A percentile compares a stretch with the other conserved stretches of the same genome.
Conservation (phyloP, 2,888 invertebrate species). For the Tridacna gigas region DNA sequence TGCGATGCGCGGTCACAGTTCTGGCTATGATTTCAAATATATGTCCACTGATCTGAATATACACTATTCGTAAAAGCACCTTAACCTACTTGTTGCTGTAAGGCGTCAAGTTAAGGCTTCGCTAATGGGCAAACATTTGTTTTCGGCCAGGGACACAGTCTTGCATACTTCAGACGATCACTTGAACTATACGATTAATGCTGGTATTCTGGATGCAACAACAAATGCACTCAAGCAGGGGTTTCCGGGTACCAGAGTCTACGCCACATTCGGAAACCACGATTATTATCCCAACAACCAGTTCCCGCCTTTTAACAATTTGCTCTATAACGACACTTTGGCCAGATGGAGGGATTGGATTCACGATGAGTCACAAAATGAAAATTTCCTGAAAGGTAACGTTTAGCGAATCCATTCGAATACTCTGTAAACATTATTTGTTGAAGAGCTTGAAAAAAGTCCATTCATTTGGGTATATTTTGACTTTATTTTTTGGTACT, state of each 20-base stretch:
- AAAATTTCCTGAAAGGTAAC: conserved; percentile 92
- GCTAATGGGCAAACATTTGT: not conserved
- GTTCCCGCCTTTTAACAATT: conserved; percentile 85
- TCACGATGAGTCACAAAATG: conserved; percentile 89
- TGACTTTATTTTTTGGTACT: too few species aligned
- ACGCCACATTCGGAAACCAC: conserved; percentile 95
- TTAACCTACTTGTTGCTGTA: not conserved
- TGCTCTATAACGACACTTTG: conserved; percentile 88
- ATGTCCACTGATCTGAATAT: not conserved
- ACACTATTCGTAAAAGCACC: not conserved
- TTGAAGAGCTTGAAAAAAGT: too few species aligned
- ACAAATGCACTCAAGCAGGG: conserved; percentile 87
- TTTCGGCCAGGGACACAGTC: conserved; percentile 90
- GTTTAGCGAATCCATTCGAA: not conserved
- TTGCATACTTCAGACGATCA: conserved; percentile 90
- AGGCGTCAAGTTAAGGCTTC: too few species aligned
- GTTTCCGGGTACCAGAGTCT: conserved; percentile 90
- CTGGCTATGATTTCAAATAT: too few species aligned
- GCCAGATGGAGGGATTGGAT: conserved; percentile 90
- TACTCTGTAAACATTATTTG: too few species aligned
- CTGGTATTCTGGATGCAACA: conserved; percentile 91
- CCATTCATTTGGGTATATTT: too few species aligned
- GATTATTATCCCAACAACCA: conserved; percentile 88
- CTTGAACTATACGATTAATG: conserved; percentile 89
- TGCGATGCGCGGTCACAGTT: too few species aligned